Evolutionary conservation across 2,888 invertebrate species (phyloP), one percentile per base, ranked within the genome.

Genomic region (Meteorus colon): DNA sequence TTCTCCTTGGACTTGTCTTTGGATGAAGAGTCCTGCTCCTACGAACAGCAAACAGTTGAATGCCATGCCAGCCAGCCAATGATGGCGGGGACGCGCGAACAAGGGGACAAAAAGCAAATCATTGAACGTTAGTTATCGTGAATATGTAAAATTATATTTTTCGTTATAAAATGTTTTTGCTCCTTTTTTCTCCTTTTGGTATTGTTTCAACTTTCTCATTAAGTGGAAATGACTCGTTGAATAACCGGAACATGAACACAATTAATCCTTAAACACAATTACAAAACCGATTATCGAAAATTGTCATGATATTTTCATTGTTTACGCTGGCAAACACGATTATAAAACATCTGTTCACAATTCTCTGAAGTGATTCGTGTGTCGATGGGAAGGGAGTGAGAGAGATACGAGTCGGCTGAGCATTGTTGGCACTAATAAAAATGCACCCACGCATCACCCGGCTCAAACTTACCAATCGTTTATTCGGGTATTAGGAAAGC

Each of bases 1-100:
- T 94, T 92, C 86, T 92, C 94, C 86, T 91, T 92, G 84, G 92
- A 84, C 84, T 88, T 89, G 83, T 89, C 89, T 86, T 88, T 88
- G 86, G 86, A 84, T 76, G 86, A 86, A 80, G 78, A 66, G n/a
- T 89, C 88, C 86, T 88, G 88, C 86, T 89, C 88, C 89, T 89
- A 87, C 86, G 88, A 88, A 88, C 88, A 88, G 88, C 88, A 88
- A 88, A 88, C 88, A 88, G 88, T 88, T 88, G 88, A 88, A 84
- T 88, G 88, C 88, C 87, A 88, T 87, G 87, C 87, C 88, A 88
- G 85, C 83, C 86, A 88, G 87, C 84, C 88, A 85, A 87, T 84
- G 83, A n/a, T 87, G 87, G 88, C 88, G 86, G 86, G 88, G 87
- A 88, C 85, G 87, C 88, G 87, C 88, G 87, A 88, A 87, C 87